Conservation (phyloP, 2,113 vertebrate species). For the Manacus vitellinus region DNA sequence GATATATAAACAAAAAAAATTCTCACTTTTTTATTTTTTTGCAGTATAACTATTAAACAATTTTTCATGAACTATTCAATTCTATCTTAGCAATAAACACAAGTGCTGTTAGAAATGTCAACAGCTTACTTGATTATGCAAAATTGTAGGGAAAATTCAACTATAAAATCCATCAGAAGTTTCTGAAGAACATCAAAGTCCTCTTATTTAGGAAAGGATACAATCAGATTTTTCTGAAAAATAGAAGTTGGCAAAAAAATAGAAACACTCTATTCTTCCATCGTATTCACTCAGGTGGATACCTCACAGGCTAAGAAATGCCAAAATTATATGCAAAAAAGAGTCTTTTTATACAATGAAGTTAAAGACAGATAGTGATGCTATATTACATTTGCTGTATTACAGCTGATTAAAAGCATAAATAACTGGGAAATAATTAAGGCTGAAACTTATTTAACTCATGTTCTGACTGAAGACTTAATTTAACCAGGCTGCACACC, state of each 20-base stretch:
- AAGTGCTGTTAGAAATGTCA: conserved; percentile 61
- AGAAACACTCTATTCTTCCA: conserved; percentile 53
- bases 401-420: background rate
- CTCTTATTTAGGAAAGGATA: conserved; percentile 66
- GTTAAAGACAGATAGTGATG: background rate
- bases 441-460: background rate
- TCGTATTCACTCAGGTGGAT: conserved; percentile 41
- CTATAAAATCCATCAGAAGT: conserved; percentile 64
- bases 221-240: conserved; percentile 67
- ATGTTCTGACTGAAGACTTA: background rate
- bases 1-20: conserved; percentile 7
- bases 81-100: conserved; percentile 59
- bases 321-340: conserved; percentile 32
- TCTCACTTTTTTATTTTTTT: background rate
- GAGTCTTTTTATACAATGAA: background rate
- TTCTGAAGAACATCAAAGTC: conserved; percentile 67
- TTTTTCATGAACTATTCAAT: conserved; percentile 24
- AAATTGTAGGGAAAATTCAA: conserved; percentile 67
- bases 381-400: background rate
- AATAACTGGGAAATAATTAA: background rate
- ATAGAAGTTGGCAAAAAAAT: conserved; percentile 64
- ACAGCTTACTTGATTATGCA: conserved; percentile 69
- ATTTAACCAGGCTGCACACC: background rate
- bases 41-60: background rate
- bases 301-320: conserved; percentile 30